phyloP scores from a whole-genome alignment of 2,888 invertebrate species.

The Trichacis sp. region DNA sequence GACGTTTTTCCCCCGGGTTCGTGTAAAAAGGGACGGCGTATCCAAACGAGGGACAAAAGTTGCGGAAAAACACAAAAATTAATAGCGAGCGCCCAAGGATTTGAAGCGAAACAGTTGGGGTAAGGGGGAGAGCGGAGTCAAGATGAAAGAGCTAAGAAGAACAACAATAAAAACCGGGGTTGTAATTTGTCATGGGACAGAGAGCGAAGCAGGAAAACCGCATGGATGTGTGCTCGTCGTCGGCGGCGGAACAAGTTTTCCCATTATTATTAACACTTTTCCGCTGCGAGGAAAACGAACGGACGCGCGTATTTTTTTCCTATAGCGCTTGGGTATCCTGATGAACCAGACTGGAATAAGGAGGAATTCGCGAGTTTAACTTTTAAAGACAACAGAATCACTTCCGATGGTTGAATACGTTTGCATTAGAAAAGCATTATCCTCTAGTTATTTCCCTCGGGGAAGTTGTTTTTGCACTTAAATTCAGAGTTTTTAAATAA shows the following conservation, averaged over 20 bases:
- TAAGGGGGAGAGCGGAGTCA: background rate
- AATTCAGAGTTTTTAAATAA: too few relatives aligned
- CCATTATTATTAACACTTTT: conserved; percentile 64
- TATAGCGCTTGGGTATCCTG: background rate
- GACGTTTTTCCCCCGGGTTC: too few relatives aligned
- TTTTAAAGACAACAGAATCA: conserved; percentile 3
- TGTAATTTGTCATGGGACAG: conserved; percentile 60
- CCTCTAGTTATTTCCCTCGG: too few relatives aligned
- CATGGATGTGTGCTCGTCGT: conserved; percentile 46
- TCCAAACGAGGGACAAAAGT: background rate
- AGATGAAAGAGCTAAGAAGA: conserved; percentile 32
- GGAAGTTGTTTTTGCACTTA: too few relatives aligned
- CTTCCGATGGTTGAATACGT: too few relatives aligned
- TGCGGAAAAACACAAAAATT: background rate
- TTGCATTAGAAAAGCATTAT: too few relatives aligned
- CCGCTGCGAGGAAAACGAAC: conserved; percentile 16
- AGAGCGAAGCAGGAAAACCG: conserved; percentile 24
- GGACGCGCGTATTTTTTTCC: background rate
- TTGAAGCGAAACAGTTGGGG: background rate
- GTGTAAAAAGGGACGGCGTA: too few relatives aligned
- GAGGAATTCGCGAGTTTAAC: background rate
- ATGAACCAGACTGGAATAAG: conserved; percentile 5
- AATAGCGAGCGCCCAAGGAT: background rate
- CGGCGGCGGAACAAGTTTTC: conserved; percentile 53
- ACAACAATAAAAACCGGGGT: conserved; percentile 61